Conservation (phyloP, 2,888 invertebrate species). For the Heliconius charithonia region DNA sequence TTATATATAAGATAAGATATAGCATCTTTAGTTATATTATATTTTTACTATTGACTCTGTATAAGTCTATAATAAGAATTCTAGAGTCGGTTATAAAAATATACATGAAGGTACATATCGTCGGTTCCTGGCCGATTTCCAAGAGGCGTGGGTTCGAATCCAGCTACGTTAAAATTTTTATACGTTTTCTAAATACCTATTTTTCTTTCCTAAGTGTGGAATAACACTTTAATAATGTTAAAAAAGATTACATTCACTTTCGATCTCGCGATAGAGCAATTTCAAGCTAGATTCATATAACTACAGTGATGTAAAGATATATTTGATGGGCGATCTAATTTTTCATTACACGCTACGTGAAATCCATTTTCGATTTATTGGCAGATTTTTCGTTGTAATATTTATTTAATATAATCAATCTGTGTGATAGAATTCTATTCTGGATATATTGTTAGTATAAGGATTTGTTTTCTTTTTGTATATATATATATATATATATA, state of each 20-base stretch:
- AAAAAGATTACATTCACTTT: constrained; percentile 18
- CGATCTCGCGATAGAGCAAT: constrained; percentile 57
- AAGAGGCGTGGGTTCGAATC: no score
- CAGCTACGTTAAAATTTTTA: no score
- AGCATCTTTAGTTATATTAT: neutral
- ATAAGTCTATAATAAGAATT: no score
- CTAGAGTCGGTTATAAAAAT: no score
- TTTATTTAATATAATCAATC: constrained; percentile 32
- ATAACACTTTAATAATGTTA: no score
- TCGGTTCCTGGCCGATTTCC: no score
- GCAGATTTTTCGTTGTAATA: constrained; percentile 28
- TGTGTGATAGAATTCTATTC: neutral
- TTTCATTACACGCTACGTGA: constrained; percentile 55
- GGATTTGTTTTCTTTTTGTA: no score
- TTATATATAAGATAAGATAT: neutral
- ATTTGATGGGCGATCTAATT: constrained; percentile 61
- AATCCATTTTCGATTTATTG: constrained; percentile 45
- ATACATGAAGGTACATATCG: no score
- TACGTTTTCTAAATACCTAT: no score
- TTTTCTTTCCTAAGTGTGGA: no score
- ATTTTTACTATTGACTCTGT: neutral
- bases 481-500: no score
- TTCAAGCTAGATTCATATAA: constrained; percentile 57
- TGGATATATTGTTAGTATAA: neutral
- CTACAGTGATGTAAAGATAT: constrained; percentile 55